phyloP scores from a whole-genome alignment of 1,140 invertebrate species.

The Stegodyphus mimosarum region DNA sequence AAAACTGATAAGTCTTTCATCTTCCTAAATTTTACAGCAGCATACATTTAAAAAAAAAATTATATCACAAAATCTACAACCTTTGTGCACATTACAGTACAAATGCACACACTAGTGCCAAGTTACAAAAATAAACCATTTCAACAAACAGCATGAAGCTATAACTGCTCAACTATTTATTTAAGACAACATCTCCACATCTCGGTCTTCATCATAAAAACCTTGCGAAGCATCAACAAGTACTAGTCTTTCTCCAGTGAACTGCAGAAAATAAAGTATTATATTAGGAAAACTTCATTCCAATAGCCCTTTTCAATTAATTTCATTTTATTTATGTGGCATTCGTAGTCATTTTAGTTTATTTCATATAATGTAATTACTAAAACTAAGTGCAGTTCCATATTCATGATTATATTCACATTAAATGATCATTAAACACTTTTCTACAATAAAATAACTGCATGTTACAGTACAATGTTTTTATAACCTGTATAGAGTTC shows the following conservation, averaged over 20 bases:
- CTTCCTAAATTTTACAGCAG: not conserved
- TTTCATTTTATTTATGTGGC: not conserved
- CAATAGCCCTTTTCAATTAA: not conserved
- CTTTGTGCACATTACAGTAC: not conserved
- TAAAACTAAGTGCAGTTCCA: not conserved
- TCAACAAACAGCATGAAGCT: not conserved
- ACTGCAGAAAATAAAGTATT: slow-evolving; percentile 2
- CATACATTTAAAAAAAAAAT: not conserved
- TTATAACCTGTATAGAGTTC: too few species aligned
- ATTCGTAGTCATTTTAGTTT: not conserved
- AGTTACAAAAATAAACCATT: not conserved
- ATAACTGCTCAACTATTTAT: not conserved
- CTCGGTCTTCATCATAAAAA: slow-evolving; percentile 24
- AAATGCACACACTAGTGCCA: not conserved
- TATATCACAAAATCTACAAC: not conserved
- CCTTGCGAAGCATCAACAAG: slow-evolving; percentile 43
- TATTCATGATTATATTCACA: not conserved
- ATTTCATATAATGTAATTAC: not conserved
- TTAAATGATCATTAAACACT: too few species aligned
- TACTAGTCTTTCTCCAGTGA: slow-evolving; percentile 20
- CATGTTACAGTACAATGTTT: not conserved
- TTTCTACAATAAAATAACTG: not conserved
- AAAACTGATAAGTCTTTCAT: not conserved
- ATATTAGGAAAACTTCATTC: not conserved
- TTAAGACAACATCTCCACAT: slow-evolving; percentile 37